phyloP scores from a whole-genome alignment of 23 tunicate genomes.

The Halocynthia roretzi region DNA sequence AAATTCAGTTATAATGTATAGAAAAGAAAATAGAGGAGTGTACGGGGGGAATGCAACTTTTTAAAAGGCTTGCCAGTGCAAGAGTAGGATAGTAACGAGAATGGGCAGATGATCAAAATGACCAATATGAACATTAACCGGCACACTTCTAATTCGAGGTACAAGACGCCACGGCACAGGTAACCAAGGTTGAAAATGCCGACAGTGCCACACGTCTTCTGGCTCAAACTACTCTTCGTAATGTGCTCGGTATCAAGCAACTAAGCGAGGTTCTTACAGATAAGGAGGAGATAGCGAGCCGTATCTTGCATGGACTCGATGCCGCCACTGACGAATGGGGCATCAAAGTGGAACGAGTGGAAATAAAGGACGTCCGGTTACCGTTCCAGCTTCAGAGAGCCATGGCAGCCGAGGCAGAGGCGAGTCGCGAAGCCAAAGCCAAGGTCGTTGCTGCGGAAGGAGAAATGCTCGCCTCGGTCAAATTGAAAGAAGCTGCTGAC shows the following conservation, averaged over 20 bases:
- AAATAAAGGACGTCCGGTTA: slow-evolving; percentile 82
- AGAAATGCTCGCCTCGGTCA: slow-evolving; percentile 84
- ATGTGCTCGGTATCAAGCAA: slow-evolving; percentile 78
- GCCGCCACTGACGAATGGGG: slow-evolving; percentile 94
- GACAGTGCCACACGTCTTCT: slow-evolving; percentile 82
- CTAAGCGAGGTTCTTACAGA: slow-evolving; percentile 80
- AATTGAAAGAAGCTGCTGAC: slow-evolving; percentile 94
- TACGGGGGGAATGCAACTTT: too few relatives aligned
- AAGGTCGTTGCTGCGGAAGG: slow-evolving; percentile 99
- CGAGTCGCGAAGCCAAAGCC: slow-evolving; percentile 90
- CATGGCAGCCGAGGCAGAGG: slow-evolving; percentile 99
- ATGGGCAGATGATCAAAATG: too few relatives aligned
- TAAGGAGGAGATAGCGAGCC: slow-evolving; percentile 70
- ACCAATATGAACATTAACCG: too few relatives aligned
- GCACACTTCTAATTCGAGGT: not conserved
- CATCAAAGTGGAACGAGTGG: slow-evolving; percentile 85
- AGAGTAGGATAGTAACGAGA: too few relatives aligned
- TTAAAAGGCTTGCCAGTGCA: too few relatives aligned
- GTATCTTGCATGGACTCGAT: slow-evolving; percentile 52
- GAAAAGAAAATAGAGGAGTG: too few relatives aligned
- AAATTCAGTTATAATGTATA: too few relatives aligned
- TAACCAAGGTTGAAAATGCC: slow-evolving; percentile 76
- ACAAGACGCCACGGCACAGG: slow-evolving; percentile 52
- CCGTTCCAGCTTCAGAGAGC: slow-evolving; percentile 85
- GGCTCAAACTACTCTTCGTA: slow-evolving; percentile 91